Conservation (phyloP, 2,888 invertebrate genomes). For the Archaeoteleia sp. region DNA sequence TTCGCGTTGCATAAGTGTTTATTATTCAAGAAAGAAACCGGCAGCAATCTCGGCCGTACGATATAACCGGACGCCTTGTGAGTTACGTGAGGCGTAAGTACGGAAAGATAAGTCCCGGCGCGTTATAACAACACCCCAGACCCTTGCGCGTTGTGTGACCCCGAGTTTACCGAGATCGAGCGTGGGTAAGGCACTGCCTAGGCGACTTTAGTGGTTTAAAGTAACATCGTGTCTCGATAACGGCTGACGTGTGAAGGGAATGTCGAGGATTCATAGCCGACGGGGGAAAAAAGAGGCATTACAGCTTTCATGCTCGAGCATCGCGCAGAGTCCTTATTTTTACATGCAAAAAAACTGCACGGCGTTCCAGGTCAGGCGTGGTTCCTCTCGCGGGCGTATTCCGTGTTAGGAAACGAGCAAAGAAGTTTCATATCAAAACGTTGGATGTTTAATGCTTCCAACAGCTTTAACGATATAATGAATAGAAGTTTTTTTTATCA, state of each 20-base stretch:
- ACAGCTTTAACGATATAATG: no score
- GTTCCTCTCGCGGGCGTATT: no score
- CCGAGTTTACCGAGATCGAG: constrained; percentile 9
- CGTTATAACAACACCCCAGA: constrained; percentile 1
- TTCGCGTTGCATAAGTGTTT: constrained; percentile 17
- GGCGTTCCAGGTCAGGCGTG: no score
- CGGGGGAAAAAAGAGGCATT: constrained; percentile 19
- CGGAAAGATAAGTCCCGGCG: constrained; percentile 1
- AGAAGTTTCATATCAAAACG: no score
- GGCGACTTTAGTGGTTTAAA: constrained; percentile 39
- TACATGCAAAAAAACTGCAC: constrained; percentile 19
- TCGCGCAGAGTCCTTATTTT: constrained; percentile 23
- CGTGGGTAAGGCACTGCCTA: constrained; percentile 18
- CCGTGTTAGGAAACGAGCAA: no score
- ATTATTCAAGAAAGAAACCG: constrained; percentile 7
- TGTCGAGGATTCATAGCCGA: constrained; percentile 48
- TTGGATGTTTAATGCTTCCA: neutral
- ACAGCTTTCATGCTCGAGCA: constrained; percentile 22
- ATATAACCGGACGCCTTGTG: neutral
- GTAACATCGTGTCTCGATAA: constrained; percentile 53
- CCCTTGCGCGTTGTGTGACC: neutral
- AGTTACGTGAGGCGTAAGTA: neutral
- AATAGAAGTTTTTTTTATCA: no score
- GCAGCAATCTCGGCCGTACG: neutral
- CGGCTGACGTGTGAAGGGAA: constrained; percentile 54